Evolutionary conservation across 2,888 invertebrate species (phyloP).

Genomic region (Tinea pellionella): DNA sequence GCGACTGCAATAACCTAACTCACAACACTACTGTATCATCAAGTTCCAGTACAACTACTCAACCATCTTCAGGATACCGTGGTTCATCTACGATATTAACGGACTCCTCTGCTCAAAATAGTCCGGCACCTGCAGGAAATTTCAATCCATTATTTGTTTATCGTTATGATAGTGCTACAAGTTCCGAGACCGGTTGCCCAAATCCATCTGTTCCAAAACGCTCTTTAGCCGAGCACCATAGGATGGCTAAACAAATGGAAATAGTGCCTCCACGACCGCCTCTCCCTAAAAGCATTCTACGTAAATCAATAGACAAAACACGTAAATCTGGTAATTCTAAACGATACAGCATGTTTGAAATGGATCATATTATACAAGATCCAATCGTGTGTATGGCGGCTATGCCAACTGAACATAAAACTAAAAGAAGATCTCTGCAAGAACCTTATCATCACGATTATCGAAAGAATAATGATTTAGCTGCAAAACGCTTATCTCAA

Average conservation of each 20-base stretch:
- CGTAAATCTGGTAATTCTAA: slow-evolving; percentile 66
- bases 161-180: slow-evolving; percentile 81
- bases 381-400: slow-evolving; percentile 51
- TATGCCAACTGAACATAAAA: slow-evolving; percentile 61
- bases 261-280: slow-evolving; percentile 77
- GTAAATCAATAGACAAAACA: slow-evolving; percentile 72
- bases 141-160: slow-evolving; percentile 83
- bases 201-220: slow-evolving; percentile 75
- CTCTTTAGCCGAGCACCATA: slow-evolving; percentile 70
- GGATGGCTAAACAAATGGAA: slow-evolving; percentile 55
- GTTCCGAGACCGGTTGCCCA: slow-evolving; percentile 78
- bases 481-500: slow-evolving; percentile 61
- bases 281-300: slow-evolving; percentile 77
- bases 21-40: slow-evolving; percentile 70
- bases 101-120: slow-evolving; percentile 79
- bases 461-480: slow-evolving; percentile 65
- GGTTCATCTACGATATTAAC: slow-evolving; percentile 87
- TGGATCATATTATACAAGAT: slow-evolving; percentile 70
- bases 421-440: slow-evolving; percentile 80
- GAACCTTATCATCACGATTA: slow-evolving; percentile 73
- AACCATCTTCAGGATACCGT: slow-evolving; percentile 87
- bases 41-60: slow-evolving; percentile 77
- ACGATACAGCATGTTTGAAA: slow-evolving; percentile 86
- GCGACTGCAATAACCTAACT: slow-evolving; percentile 68
- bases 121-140: slow-evolving; percentile 70